phyloP scores from a whole-genome alignment of 1,140 invertebrate species.

The Ruditapes philippinarum region DNA sequence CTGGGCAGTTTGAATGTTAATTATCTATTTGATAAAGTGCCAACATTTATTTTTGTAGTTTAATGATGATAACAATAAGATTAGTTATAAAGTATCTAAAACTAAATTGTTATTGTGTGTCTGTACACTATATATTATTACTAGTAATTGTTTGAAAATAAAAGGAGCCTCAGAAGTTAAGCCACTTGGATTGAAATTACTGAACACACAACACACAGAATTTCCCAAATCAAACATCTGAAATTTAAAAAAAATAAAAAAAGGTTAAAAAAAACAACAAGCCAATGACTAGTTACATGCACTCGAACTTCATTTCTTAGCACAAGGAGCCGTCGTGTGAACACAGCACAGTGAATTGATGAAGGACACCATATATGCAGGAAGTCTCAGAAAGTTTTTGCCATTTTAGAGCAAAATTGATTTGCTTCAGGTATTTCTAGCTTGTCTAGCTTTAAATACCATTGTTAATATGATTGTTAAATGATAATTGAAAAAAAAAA shows the following conservation, averaged over 20 bases:
- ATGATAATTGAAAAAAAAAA: not conserved
- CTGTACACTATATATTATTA: too few relatives aligned
- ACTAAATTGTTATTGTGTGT: too few relatives aligned
- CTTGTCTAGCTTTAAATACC: slow-evolving; percentile 50
- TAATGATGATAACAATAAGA: not conserved
- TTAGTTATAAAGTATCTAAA: too few relatives aligned
- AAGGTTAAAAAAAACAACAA: too few relatives aligned
- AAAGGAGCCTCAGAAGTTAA: too few relatives aligned
- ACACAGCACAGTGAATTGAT: not conserved
- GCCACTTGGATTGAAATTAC: too few relatives aligned
- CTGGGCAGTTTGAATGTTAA: too few relatives aligned
- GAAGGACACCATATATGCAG: not conserved
- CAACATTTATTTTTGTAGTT: not conserved
- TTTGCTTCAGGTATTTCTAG: slow-evolving; percentile 40
- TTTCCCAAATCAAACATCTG: not conserved
- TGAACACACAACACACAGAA: too few relatives aligned
- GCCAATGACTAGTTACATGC: too few relatives aligned
- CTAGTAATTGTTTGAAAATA: too few relatives aligned
- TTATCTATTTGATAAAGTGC: too few relatives aligned
- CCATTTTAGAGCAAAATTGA: not conserved
- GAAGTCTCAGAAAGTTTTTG: not conserved
- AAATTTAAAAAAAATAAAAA: not conserved
- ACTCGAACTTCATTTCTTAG: slow-evolving; percentile 38
- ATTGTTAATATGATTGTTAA: too few relatives aligned
- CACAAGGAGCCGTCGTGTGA: not conserved